A percentile compares a stretch with the other conserved stretches of the same genome.
Conservation (phyloP, 92 coral and sea anemone species). For the Epizoanthus illoricatus region DNA sequence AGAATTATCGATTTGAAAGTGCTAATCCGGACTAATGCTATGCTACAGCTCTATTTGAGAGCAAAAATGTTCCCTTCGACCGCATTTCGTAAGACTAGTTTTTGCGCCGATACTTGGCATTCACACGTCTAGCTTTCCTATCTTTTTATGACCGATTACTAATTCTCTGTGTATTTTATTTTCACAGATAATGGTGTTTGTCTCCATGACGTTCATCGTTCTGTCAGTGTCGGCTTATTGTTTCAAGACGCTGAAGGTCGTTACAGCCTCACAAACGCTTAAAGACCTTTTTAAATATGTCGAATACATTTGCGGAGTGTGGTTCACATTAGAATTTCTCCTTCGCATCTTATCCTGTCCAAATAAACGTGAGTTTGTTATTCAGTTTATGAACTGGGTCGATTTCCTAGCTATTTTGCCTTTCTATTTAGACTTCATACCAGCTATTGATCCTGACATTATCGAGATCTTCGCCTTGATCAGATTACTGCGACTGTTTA, state of each 20-base stretch:
- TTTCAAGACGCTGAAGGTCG: slow-evolving; percentile 62
- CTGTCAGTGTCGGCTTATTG: slow-evolving; percentile 84
- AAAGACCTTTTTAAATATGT: slow-evolving; percentile 48
- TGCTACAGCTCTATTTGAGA: too few relatives aligned
- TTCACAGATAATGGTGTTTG: slow-evolving; percentile 73
- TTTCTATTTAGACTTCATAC: slow-evolving; percentile 66
- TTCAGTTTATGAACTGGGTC: slow-evolving; percentile 86
- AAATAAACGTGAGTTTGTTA: slow-evolving; percentile 68
- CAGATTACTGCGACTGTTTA: slow-evolving; percentile 79
- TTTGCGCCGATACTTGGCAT: too few relatives aligned
- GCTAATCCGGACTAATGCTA: too few relatives aligned
- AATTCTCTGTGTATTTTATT: not conserved
- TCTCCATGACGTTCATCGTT: slow-evolving; percentile 85
- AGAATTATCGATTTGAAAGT: too few relatives aligned
- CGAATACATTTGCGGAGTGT: slow-evolving; percentile 80
- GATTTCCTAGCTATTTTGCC: slow-evolving; percentile 95
- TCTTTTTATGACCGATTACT: not conserved
- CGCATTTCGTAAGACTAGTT: too few relatives aligned
- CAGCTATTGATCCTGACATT: not conserved
- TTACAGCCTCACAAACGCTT: slow-evolving; percentile 36
- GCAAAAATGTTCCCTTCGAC: too few relatives aligned
- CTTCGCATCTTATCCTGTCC: slow-evolving; percentile 80
- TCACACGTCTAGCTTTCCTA: too few relatives aligned
- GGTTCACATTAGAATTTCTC: slow-evolving; percentile 91
- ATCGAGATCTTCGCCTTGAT: slow-evolving; percentile 76